Evolutionary conservation across 1,140 invertebrate genomes (phyloP).

Genomic region (Dendroctonus ponderosae): DNA sequence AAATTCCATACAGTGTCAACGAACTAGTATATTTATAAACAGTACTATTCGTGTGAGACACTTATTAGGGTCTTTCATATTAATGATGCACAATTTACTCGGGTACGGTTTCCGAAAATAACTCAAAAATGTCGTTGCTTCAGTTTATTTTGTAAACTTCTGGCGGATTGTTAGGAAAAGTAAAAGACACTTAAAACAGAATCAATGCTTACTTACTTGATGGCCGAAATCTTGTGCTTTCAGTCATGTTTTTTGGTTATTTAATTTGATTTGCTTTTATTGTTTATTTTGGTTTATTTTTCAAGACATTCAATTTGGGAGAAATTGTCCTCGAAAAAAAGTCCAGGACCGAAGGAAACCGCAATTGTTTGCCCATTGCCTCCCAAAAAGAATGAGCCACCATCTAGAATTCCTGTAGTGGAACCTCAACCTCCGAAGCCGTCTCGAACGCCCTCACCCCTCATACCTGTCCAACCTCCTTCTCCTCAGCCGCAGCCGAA

Average conservation of each 20-base stretch:
- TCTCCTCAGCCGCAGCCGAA: conserved; percentile 19
- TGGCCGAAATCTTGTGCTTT: not conserved
- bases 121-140: too few relatives aligned
- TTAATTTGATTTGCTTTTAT: conserved; percentile 27
- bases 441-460: conserved; percentile 21
- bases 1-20: conserved; percentile 7
- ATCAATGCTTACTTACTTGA: not conserved
- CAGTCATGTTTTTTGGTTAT: conserved; percentile 19
- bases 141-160: too few relatives aligned
- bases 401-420: conserved; percentile 33
- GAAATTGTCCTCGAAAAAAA: conserved; percentile 34
- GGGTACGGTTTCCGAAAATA: too few relatives aligned
- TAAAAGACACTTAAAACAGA: too few relatives aligned
- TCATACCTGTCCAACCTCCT: conserved; percentile 13
- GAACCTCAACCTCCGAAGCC: conserved; percentile 34
- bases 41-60: conserved; percentile 20
- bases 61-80: not conserved
- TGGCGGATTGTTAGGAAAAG: too few relatives aligned
- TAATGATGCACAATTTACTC: not conserved
- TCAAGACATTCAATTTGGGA: conserved; percentile 40
- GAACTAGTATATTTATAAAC: conserved; percentile 20
- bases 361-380: conserved; percentile 32
- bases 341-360: conserved; percentile 30
- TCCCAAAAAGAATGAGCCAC: conserved; percentile 32
- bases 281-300: conserved; percentile 38